Percentiles rank a stretch among this genome's conserved stretches.
Evolutionary conservation across 1,140 invertebrate species (phyloP).

Genomic region (Muscidifurax raptorellus): DNA sequence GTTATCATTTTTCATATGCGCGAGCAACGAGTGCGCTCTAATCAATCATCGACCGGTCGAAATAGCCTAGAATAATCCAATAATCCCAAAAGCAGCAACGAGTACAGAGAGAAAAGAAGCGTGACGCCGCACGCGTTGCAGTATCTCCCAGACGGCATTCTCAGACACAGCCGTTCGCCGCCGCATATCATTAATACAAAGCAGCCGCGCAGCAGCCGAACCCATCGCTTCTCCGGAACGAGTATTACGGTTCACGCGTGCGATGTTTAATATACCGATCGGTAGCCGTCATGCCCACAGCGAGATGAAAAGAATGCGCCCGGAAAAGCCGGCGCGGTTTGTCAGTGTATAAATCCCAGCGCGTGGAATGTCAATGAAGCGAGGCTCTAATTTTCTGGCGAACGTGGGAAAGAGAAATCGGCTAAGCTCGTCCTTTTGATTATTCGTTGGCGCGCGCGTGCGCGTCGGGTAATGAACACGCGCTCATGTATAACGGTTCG

Average conservation of each 20-base stretch:
- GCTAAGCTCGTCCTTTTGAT: not conserved
- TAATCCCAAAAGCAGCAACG: not conserved
- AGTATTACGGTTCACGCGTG: too few species aligned
- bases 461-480: too few species aligned
- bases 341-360: not conserved
- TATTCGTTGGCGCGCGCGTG: too few species aligned
- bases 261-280: not conserved
- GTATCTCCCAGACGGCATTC: not conserved
- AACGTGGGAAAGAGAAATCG: conserved; percentile 49
- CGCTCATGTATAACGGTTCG: too few species aligned
- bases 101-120: not conserved
- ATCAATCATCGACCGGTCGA: not conserved
- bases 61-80: not conserved
- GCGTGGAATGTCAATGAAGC: conserved; percentile 36
- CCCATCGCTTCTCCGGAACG: not conserved
- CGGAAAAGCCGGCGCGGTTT: not conserved
- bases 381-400: conserved; percentile 14
- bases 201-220: not conserved
- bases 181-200: not conserved
- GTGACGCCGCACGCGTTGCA: not conserved
- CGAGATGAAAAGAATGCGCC: not conserved
- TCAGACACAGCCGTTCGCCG: not conserved
- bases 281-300: not conserved
- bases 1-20: too few species aligned
- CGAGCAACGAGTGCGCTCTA: too few species aligned